phyloP scores from a whole-genome alignment of 2,797 vertebrate genomes.

The Euphonia xanthogaster region DNA sequence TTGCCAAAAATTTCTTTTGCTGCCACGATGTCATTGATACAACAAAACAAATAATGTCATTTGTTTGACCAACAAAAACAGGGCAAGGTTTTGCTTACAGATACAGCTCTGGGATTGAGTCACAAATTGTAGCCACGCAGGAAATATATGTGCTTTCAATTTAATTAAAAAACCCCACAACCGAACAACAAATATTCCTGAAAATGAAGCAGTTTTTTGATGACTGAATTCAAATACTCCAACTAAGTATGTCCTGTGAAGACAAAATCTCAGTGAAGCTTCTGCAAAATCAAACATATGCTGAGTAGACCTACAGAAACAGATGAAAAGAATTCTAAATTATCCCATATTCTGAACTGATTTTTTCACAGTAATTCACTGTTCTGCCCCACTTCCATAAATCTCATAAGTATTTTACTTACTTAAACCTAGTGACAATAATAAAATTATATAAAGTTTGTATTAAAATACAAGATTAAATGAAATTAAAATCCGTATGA shows the following conservation, averaged over 20 bases:
- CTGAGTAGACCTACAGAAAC: background rate
- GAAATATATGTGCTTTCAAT: background rate
- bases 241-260: background rate
- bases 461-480: background rate
- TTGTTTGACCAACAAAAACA: background rate
- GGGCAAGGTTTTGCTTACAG: background rate
- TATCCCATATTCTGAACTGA: background rate
- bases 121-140: background rate
- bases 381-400: background rate
- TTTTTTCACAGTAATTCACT: background rate
- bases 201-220: background rate
- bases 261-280: background rate
- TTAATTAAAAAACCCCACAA: background rate
- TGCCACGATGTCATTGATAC: background rate
- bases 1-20: background rate
- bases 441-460: background rate
- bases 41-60: background rate
- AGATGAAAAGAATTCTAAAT: background rate
- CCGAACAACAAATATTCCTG: fast-evolving
- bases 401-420: background rate
- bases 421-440: background rate
- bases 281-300: background rate
- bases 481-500: background rate
- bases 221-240: background rate
- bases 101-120: background rate